Conservation (phyloP, 2,113 vertebrate species). For the Dipodomys merriami region DNA sequence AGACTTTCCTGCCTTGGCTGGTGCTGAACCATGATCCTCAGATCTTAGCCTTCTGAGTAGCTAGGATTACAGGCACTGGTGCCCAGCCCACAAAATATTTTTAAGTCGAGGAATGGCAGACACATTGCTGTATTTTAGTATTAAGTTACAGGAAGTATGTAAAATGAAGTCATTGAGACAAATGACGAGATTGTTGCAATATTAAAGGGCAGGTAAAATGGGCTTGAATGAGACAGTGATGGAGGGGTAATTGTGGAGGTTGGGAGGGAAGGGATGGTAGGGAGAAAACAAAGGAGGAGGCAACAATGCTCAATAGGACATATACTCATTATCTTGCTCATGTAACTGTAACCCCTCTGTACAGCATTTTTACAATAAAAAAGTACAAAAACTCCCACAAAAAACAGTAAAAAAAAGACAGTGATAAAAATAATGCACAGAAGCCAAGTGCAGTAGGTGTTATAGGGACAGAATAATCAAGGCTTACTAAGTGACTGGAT, state of each 20-base stretch:
- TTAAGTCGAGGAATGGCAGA: background rate
- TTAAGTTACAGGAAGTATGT: background rate
- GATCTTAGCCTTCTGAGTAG: too few relatives aligned
- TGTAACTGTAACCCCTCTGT: too few relatives aligned
- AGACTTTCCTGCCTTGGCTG: background rate
- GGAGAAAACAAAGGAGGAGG: too few relatives aligned
- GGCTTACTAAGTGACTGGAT: background rate
- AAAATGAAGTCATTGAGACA: background rate
- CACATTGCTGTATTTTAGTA: background rate
- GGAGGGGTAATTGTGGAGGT: too few relatives aligned
- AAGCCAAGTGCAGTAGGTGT: background rate
- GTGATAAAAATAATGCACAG: background rate
- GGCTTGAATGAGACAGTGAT: too few relatives aligned
- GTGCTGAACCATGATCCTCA: too few relatives aligned
- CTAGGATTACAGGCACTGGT: too few relatives aligned
- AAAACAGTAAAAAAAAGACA: background rate
- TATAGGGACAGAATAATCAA: background rate
- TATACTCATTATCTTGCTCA: too few relatives aligned
- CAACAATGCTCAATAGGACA: too few relatives aligned
- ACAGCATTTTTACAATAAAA: too few relatives aligned
- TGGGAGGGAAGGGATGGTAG: too few relatives aligned
- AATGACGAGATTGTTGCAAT: background rate
- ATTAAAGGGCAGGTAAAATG: background rate
- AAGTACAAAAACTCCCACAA: too few relatives aligned
- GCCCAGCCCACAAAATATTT: background rate